These are phyloP conservation scores for Caracal caracal DNA, from an alignment of 2,113 vertebrate genomes.

Conservation along the genomic window DNA sequence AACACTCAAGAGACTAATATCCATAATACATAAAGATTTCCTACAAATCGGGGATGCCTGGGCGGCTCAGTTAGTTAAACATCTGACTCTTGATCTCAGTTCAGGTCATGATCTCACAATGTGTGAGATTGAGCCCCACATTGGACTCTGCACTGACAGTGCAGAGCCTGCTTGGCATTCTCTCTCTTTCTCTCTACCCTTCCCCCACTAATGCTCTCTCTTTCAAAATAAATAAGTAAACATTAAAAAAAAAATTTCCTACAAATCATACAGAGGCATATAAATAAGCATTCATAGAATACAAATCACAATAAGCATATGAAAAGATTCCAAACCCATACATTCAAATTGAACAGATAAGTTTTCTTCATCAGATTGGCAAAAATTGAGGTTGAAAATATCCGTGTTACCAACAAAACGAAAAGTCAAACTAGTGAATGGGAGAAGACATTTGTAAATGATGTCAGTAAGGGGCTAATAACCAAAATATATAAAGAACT, in stretches of 20 bases:
- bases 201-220: no score
- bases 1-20: background rate
- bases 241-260: background rate
- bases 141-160: no score
- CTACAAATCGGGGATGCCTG: background rate
- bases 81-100: no score
- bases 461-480: background rate
- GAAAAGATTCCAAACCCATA: conserved; percentile 2
- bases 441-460: background rate
- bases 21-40: conserved; percentile 18
- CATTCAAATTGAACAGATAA: background rate
- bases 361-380: background rate
- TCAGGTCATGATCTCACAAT: no score
- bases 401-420: background rate
- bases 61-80: no score
- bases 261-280: conserved; percentile 15
- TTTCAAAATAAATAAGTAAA: no score
- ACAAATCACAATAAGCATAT: conserved; percentile 4
- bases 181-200: no score
- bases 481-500: background rate
- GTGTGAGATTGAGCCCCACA: no score
- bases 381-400: conserved; percentile 10
- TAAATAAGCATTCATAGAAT: background rate
- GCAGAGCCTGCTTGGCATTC: no score
- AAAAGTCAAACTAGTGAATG: background rate